Conservation (phyloP, 1,140 invertebrate genomes). For the Drosophila neocordata region DNA sequence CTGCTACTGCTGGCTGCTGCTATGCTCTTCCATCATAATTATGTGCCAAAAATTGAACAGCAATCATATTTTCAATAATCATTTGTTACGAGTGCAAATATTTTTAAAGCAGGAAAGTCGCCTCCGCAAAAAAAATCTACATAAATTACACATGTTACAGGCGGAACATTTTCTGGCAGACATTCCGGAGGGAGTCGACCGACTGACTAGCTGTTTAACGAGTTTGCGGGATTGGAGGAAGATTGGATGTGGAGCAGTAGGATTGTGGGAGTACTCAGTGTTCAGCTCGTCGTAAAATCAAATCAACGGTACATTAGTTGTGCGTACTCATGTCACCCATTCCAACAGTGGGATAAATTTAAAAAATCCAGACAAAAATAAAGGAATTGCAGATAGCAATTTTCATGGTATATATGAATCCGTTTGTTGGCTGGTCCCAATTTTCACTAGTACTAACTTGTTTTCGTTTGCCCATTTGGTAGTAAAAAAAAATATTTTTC, state of each 20-base stretch:
- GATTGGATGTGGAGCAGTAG: no score
- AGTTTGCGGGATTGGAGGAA: slow-evolving; percentile 8
- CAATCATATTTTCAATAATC: slow-evolving; percentile 46
- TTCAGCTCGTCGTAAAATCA: slow-evolving; percentile 63
- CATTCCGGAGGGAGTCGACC: neutral
- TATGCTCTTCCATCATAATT: slow-evolving; percentile 47
- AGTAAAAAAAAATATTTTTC: no score
- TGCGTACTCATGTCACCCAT: slow-evolving; percentile 7
- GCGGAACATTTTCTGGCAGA: slow-evolving; percentile 7
- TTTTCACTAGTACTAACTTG: no score
- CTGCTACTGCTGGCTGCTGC: slow-evolving; percentile 13
- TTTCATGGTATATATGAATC: no score
- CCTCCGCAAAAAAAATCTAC: slow-evolving; percentile 10
- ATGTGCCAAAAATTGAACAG: slow-evolving; percentile 52
- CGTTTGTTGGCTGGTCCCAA: no score
- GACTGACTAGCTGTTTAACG: neutral
- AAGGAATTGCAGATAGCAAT: no score
- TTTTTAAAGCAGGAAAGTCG: slow-evolving; percentile 23
- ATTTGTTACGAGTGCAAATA: slow-evolving; percentile 31
- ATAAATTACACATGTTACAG: slow-evolving; percentile 50
- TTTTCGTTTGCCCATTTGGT: no score
- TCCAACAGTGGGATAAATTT: slow-evolving; percentile 20
- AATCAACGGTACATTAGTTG: slow-evolving; percentile 66
- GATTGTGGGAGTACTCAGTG: slow-evolving; percentile 10
- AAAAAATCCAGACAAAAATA: neutral